A percentile compares a stretch with the other conserved stretches of the same genome.
Conservation (phyloP, 2,888 invertebrate genomes). For the Tupiocoris notatus region DNA sequence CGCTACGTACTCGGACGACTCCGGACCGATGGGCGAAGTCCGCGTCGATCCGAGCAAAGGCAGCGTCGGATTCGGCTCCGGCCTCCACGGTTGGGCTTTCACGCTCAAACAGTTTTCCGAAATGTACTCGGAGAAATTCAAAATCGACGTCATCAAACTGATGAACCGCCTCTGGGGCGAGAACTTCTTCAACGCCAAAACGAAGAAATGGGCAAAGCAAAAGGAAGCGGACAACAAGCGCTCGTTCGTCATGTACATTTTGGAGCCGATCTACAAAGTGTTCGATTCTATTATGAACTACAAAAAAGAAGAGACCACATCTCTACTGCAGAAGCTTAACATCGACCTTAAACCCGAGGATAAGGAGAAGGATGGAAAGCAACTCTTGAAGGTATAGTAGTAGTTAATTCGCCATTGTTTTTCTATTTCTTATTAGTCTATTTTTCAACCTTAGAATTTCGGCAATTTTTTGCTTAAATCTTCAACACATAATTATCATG, state of each 20-base stretch:
- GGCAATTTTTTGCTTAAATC: too few species aligned
- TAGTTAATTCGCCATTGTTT: too few species aligned
- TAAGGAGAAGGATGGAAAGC: conserved; percentile 94
- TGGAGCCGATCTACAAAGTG: conserved; percentile 98
- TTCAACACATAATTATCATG: too few species aligned
- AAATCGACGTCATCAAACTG: conserved; percentile 92
- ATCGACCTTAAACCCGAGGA: conserved; percentile 93
- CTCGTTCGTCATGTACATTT: conserved; percentile 97
- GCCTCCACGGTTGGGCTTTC: conserved; percentile 99
- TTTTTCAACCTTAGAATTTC: too few species aligned
- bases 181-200: conserved; percentile 95
- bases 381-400: conserved; percentile 84
- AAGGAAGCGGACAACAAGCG: conserved; percentile 90
- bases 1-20: conserved; percentile 96
- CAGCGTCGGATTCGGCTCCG: conserved; percentile 98
- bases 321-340: conserved; percentile 84
- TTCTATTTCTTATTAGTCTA: too few species aligned
- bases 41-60: conserved; percentile 97
- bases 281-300: conserved; percentile 87
- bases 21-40: conserved; percentile 99
- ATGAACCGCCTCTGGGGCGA: conserved; percentile 99
- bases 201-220: conserved; percentile 97
- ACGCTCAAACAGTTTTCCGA: conserved; percentile 99
- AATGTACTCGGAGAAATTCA: conserved; percentile 99
- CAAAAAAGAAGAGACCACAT: conserved; percentile 90